Conservation (phyloP, 2,888 invertebrate genomes). For the Plusia festucae region DNA sequence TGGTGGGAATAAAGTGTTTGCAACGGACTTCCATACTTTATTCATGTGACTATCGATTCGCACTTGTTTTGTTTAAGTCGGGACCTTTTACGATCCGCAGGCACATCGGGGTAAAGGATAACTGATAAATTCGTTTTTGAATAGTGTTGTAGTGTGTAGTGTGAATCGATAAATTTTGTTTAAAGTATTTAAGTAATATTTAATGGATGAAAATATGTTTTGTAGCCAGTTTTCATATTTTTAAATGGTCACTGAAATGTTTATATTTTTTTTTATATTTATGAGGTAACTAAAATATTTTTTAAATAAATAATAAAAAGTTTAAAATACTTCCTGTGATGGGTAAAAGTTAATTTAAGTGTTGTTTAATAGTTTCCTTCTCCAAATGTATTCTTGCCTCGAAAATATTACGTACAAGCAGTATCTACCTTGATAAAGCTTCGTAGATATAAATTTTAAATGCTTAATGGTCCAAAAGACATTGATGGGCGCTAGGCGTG, state of each 20-base stretch:
- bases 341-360: too few relatives aligned
- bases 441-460: slow-evolving; percentile 32
- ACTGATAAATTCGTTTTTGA: slow-evolving; percentile 39
- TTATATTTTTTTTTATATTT: too few relatives aligned
- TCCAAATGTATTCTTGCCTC: too few relatives aligned
- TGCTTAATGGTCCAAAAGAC: slow-evolving; percentile 49
- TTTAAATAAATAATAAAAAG: too few relatives aligned
- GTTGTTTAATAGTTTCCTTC: neutral
- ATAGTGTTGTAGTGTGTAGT: slow-evolving; percentile 29
- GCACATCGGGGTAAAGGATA: slow-evolving; percentile 32
- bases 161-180: neutral
- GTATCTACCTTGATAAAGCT: slow-evolving; percentile 20
- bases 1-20: slow-evolving; percentile 34
- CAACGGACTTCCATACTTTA: slow-evolving; percentile 37
- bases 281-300: too few relatives aligned
- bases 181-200: neutral
- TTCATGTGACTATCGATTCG: slow-evolving; percentile 44
- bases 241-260: too few relatives aligned
- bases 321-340: too few relatives aligned
- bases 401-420: slow-evolving; percentile 19
- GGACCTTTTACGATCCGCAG: slow-evolving; percentile 27
- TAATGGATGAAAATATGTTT: too few relatives aligned
- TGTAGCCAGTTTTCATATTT: too few relatives aligned
- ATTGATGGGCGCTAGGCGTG: slow-evolving; percentile 46
- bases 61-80: slow-evolving; percentile 42